These are phyloP conservation scores for Drosophila mimetica DNA, from an alignment of 2,888 invertebrate genomes.

Conservation along the genomic window DNA sequence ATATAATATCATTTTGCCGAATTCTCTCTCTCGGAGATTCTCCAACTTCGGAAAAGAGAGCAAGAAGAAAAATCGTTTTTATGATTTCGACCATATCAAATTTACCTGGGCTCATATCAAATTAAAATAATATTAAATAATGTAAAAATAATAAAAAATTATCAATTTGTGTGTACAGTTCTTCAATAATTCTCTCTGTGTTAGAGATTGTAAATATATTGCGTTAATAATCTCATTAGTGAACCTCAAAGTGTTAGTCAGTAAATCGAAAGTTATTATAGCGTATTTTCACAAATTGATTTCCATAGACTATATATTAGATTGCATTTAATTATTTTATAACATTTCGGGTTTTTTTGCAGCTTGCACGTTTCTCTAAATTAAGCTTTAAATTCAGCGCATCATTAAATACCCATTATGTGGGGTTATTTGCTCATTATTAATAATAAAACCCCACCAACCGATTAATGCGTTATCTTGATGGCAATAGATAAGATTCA, in stretches of 20 bases:
- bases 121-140: too few relatives aligned
- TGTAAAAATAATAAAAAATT: too few relatives aligned
- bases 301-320: not conserved
- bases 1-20: too few relatives aligned
- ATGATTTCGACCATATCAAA: too few relatives aligned
- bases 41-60: too few relatives aligned
- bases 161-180: too few relatives aligned
- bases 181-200: too few relatives aligned
- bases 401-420: conserved; percentile 9
- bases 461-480: conserved; percentile 12
- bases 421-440: conserved; percentile 3
- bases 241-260: not conserved
- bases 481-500: conserved; percentile 13
- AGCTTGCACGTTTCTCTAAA: not conserved
- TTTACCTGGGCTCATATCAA: too few relatives aligned
- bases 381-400: not conserved
- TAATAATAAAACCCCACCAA: not conserved
- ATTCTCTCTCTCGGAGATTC: too few relatives aligned
- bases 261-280: not conserved
- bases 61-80: too few relatives aligned
- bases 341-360: not conserved
- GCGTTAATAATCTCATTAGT: conserved; percentile 4
- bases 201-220: not conserved
- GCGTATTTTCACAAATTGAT: too few relatives aligned
- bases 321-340: not conserved